These are phyloP conservation scores for Pycnonotus jocosus DNA, from an alignment of 2,113 vertebrate genomes.

Conservation along the genomic window DNA sequence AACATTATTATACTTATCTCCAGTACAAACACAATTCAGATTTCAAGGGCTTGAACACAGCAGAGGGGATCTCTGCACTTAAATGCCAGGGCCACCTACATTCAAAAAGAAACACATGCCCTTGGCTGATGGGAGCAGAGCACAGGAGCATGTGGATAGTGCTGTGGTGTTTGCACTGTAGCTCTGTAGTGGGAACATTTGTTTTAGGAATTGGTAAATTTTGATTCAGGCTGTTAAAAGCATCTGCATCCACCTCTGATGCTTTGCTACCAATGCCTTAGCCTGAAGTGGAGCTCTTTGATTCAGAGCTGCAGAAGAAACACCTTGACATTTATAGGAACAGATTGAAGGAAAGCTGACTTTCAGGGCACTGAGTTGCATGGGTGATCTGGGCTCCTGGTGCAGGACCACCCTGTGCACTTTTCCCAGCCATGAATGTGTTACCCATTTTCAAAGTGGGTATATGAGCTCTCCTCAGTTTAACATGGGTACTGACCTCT, in stretches of 20 bases:
- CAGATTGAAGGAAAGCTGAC: background rate
- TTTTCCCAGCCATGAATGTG: background rate
- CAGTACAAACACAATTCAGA: background rate
- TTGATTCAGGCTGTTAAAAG: background rate
- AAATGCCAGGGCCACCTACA: background rate
- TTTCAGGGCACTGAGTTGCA: background rate
- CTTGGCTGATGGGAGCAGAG: background rate
- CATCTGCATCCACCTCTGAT: background rate
- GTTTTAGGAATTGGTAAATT: background rate
- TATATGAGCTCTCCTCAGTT: background rate
- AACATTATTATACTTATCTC: background rate
- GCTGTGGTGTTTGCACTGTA: background rate
- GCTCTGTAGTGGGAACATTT: fast-evolving
- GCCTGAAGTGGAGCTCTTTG: background rate
- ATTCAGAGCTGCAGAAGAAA: background rate
- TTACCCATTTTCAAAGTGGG: background rate
- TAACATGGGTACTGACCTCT: background rate
- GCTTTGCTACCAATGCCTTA: background rate
- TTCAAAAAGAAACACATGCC: background rate
- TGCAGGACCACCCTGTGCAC: background rate
- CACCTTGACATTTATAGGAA: background rate
- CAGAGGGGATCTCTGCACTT: background rate
- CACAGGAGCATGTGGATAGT: fast-evolving
- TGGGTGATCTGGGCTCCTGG: background rate
- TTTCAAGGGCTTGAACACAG: background rate